Evolutionary conservation across 2,888 invertebrate species (phyloP), one percentile per base, ranked within the genome.

Genomic region (Spodoptera picta): DNA sequence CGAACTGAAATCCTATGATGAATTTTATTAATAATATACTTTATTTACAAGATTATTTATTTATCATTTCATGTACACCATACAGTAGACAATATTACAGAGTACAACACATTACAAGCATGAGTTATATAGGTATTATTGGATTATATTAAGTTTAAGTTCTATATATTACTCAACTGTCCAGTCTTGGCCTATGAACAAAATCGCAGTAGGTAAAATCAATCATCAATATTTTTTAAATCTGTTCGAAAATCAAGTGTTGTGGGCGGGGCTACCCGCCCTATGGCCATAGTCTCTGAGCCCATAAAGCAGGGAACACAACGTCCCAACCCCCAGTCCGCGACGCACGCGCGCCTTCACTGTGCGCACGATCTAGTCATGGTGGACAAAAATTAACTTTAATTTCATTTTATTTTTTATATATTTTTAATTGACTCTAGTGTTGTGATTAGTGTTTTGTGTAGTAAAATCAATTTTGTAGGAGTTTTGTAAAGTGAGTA

Each of bases 201-300:
- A 43, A 11, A 45, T 24, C 9, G 46, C 55, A 27, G 9, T 42
- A 19, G 19, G 19, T 19, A 36, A 54, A 72, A 42, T 44, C 14
- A 31, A 53, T 31, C 54, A 24, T 3, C 6, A 55, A 27, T 46
- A 46, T 52, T 36, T 57, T 27, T 36, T 7, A 59, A 53, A 56
- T n/a, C 60, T 63, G 36, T 63, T 57, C 7, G 46, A 60, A 63
- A 60, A 62, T 53, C 63, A 74, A 81, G 77, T 69, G 73, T 81
- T 76, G 83, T 81, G 82, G 91, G 91, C 88, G 92, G 88, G 82
- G 79, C 85, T 61, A 62, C 19, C 75, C 81, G 60, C 75, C 84
- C 84, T 69, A 79, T 70, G 62, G 49, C 49, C 42, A 62, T 48
- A 61, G 51, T 52, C 59, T 66, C 45, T 31, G 48, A 58, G 67